Evolutionary conservation across 2,797 vertebrate genomes (phyloP).

Genomic region (Eremophila alpestris): DNA sequence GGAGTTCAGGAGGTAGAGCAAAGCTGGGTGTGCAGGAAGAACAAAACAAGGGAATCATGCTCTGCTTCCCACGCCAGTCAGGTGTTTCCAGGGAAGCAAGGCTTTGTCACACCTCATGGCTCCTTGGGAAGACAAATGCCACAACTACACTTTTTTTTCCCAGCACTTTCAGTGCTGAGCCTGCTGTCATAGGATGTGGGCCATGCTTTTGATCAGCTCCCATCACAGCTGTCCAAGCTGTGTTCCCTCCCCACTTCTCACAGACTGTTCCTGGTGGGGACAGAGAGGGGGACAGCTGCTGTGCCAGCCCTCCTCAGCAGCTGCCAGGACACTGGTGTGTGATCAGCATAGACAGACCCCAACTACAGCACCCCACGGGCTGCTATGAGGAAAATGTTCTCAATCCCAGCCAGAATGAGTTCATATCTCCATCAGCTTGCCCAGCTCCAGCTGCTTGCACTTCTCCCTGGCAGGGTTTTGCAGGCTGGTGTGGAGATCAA

Average conservation of each 20-base stretch:
- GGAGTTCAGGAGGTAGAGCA: not conserved
- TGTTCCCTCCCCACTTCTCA: not conserved
- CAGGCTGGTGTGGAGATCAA: not conserved
- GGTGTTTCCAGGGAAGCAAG: not conserved
- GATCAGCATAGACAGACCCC: not conserved
- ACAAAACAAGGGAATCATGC: not conserved
- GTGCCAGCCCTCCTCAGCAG: not conserved
- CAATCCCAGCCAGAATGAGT: not conserved
- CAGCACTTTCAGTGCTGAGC: not conserved
- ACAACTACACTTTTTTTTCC: no score
- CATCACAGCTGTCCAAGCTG: not conserved
- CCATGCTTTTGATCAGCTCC: not conserved
- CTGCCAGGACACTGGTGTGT: not conserved
- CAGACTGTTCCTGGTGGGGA: not conserved
- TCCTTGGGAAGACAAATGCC: not conserved
- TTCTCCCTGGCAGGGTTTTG: not conserved
- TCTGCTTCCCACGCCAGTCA: rapidly evolving
- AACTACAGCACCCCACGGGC: rapidly evolving
- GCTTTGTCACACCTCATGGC: rapidly evolving
- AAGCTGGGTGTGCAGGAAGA: not conserved
- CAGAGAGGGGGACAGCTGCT: not conserved
- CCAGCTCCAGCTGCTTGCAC: not conserved
- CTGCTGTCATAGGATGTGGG: not conserved
- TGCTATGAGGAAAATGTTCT: not conserved
- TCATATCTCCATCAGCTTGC: not conserved